These are phyloP conservation scores for Troides helena DNA, from an alignment of 2,888 invertebrate species.

Conservation along the genomic window DNA sequence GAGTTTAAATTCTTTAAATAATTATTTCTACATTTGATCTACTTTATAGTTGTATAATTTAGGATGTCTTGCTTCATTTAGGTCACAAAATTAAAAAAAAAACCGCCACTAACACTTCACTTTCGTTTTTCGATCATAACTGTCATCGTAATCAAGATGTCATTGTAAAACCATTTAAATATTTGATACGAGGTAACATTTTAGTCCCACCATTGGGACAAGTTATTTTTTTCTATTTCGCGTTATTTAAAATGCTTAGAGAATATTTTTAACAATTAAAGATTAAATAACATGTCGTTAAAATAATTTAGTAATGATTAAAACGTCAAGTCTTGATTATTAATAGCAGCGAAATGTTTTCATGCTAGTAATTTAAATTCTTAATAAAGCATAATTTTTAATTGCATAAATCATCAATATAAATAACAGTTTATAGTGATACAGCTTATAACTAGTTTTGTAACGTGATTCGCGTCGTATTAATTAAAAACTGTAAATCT, in stretches of 20 bases:
- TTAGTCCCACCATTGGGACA: neutral
- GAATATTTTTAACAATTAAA: constrained; percentile 8
- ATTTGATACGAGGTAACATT: neutral
- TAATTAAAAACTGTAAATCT: constrained; percentile 19
- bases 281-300: constrained; percentile 18
- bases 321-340: constrained; percentile 18
- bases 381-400: constrained; percentile 14
- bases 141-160: too few relatives aligned
- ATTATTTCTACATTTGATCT: too few relatives aligned
- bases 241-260: neutral
- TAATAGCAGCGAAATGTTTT: constrained; percentile 15
- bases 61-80: too few relatives aligned
- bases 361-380: constrained; percentile 12
- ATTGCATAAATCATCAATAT: constrained; percentile 23
- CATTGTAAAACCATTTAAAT: neutral
- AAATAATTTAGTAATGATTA: constrained; percentile 22
- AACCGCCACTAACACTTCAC: too few relatives aligned
- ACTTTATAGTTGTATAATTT: too few relatives aligned
- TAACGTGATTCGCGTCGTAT: neutral
- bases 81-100: too few relatives aligned
- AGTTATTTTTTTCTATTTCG: too few relatives aligned
- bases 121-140: too few relatives aligned
- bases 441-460: constrained; percentile 10
- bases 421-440: constrained; percentile 14
- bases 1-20: too few relatives aligned